A percentile compares a stretch with the other conserved stretches of the same genome.
Conservation (phyloP, 2,113 vertebrate species). For the Uria aalge region DNA sequence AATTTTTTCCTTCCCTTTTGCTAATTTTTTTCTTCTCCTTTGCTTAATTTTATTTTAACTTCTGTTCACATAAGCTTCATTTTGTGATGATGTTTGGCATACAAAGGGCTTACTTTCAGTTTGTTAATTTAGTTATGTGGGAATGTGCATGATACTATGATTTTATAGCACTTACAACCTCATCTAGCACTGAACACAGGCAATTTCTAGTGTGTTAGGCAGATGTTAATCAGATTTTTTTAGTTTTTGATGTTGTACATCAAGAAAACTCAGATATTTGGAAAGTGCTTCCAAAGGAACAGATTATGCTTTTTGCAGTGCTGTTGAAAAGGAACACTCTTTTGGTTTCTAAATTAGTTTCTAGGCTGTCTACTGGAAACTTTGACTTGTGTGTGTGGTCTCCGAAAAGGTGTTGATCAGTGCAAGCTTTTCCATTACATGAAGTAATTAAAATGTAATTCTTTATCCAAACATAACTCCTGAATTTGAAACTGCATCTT, state of each 20-base stretch:
- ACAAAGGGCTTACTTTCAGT: not conserved
- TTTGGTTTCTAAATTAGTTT: not conserved
- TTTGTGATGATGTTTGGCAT: not conserved
- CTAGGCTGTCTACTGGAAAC: not conserved
- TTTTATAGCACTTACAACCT: not conserved
- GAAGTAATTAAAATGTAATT: not conserved
- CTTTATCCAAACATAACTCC: not conserved
- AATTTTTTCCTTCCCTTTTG: not conserved
- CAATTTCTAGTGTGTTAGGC: fast-evolving
- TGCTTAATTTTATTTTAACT: not conserved
- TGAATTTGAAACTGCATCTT: not conserved
- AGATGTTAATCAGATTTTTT: not conserved
- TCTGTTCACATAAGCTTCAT: not conserved
- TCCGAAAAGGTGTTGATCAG: not conserved
- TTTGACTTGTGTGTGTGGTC: not conserved
- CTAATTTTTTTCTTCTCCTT: not conserved
- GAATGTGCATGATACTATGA: fast-evolving
- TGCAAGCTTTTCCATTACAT: not conserved
- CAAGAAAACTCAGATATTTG: not conserved
- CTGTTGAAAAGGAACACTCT: not conserved
- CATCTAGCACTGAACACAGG: not conserved
- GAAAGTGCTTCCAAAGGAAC: not conserved
- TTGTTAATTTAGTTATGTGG: not conserved
- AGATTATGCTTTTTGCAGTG: not conserved
- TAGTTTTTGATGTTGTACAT: not conserved